phyloP scores from a whole-genome alignment of 2,888 invertebrate species.

The Rhorus exstirpatorius region DNA sequence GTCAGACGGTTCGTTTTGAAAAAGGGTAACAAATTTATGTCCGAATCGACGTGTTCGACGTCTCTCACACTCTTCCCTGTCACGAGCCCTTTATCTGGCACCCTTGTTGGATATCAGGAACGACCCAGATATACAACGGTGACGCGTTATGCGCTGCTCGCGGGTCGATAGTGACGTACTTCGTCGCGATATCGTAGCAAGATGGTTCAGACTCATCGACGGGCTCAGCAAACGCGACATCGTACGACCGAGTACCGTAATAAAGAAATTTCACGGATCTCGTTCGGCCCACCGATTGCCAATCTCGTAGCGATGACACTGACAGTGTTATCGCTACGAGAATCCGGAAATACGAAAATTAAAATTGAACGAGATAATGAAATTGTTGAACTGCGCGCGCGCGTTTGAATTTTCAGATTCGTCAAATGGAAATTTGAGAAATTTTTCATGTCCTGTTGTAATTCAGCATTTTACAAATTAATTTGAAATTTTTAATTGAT shows the following conservation, averaged over 20 bases:
- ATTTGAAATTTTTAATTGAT: not conserved
- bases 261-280: slow-evolving; percentile 62
- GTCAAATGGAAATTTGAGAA: not conserved
- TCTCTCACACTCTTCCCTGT: not conserved
- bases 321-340: too few relatives aligned
- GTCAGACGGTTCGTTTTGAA: slow-evolving; percentile 13
- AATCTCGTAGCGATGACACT: too few relatives aligned
- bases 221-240: slow-evolving; percentile 27
- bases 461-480: not conserved
- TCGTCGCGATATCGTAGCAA: slow-evolving; percentile 29
- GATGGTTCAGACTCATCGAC: slow-evolving; percentile 24
- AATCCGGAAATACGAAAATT: too few relatives aligned
- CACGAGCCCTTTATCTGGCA: not conserved
- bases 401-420: not conserved
- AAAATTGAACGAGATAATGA: not conserved
- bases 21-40: slow-evolving; percentile 53
- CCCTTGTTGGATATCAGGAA: slow-evolving; percentile 61
- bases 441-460: not conserved
- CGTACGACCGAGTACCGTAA: slow-evolving; percentile 49
- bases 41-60: not conserved
- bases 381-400: not conserved
- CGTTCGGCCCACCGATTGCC: slow-evolving; percentile 21
- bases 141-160: slow-evolving; percentile 65
- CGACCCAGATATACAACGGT: slow-evolving; percentile 69
- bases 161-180: slow-evolving; percentile 73